Percentiles rank a stretch among this genome's conserved stretches.
Evolutionary conservation across 2,888 invertebrate genomes (phyloP).

Genomic region (Chaetogeoica ovagalla): DNA sequence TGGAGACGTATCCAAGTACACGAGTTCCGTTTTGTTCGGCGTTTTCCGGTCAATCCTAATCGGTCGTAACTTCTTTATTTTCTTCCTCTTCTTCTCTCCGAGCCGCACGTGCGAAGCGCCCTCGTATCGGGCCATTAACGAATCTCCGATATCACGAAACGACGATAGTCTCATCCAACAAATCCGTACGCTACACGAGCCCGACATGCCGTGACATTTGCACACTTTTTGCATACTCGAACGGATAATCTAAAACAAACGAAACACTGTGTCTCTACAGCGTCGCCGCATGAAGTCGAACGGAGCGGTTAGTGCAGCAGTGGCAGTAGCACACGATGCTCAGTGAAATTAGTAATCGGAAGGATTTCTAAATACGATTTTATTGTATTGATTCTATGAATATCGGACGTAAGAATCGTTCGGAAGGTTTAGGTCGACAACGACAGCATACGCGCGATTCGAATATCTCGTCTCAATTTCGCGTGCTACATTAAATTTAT

Average conservation of each 20-base stretch:
- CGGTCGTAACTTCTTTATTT: constrained; percentile 71
- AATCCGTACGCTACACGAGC: constrained; percentile 85
- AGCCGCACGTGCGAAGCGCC: constrained; percentile 82
- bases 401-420: too few relatives aligned
- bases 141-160: constrained; percentile 76
- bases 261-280: too few relatives aligned
- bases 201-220: constrained; percentile 93
- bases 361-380: too few relatives aligned
- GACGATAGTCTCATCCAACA: constrained; percentile 85
- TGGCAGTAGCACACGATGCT: too few relatives aligned
- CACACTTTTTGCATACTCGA: constrained; percentile 79
- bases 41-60: constrained; percentile 78
- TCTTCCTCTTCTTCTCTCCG: constrained; percentile 68
- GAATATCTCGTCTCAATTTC: too few relatives aligned
- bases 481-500: too few relatives aligned
- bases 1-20: constrained; percentile 86
- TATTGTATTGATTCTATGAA: too few relatives aligned
- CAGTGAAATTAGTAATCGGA: too few relatives aligned
- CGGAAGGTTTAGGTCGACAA: too few relatives aligned
- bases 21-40: constrained; percentile 87
- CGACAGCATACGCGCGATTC: too few relatives aligned
- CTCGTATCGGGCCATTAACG: constrained; percentile 78
- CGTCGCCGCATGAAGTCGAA: too few relatives aligned
- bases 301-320: too few relatives aligned
- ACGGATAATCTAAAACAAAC: constrained; percentile 54